phyloP scores from a whole-genome alignment of 35 echinoderm and acorn worm genomes.

The Eucidaris tribuloides region DNA sequence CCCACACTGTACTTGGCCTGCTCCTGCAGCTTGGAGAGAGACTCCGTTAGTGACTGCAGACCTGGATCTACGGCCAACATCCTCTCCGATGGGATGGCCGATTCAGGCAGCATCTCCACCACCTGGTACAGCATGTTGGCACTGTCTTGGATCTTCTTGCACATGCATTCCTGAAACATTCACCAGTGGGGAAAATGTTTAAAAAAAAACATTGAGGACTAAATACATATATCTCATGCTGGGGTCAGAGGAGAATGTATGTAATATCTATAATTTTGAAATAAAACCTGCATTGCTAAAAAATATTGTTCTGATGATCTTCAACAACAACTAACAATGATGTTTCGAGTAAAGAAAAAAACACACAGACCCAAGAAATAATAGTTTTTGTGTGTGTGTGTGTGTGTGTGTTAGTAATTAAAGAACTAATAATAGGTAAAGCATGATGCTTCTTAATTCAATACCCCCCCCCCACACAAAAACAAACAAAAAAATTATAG shows the following conservation, averaged over 20 bases:
- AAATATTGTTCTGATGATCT: too few species aligned
- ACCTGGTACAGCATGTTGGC: conserved; percentile 41
- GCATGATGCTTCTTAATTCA: too few species aligned
- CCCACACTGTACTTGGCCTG: conserved; percentile 70
- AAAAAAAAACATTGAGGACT: background rate
- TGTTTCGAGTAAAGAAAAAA: background rate
- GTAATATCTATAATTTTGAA: too few species aligned
- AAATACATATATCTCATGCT: too few species aligned
- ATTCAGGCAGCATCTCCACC: conserved; percentile 65
- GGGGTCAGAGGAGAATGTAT: too few species aligned
- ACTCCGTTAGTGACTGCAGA: conserved; percentile 45
- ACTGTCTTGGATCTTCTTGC: conserved; percentile 39
- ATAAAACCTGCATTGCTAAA: too few species aligned
- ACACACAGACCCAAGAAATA: conserved; percentile 1
- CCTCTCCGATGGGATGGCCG: conserved; percentile 39
- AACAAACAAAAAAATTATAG: too few species aligned
- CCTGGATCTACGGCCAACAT: conserved; percentile 40
- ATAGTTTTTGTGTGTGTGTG: too few species aligned
- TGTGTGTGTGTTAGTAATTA: too few species aligned
- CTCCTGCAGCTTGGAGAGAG: conserved; percentile 49
- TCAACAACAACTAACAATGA: background rate
- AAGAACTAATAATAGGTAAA: too few species aligned
- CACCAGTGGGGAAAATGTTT: background rate
- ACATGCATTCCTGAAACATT: conserved; percentile 31
- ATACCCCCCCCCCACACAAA: too few species aligned